These are phyloP conservation scores for Argopecten irradians DNA, from an alignment of 1,140 invertebrate species.

Conservation along the genomic window DNA sequence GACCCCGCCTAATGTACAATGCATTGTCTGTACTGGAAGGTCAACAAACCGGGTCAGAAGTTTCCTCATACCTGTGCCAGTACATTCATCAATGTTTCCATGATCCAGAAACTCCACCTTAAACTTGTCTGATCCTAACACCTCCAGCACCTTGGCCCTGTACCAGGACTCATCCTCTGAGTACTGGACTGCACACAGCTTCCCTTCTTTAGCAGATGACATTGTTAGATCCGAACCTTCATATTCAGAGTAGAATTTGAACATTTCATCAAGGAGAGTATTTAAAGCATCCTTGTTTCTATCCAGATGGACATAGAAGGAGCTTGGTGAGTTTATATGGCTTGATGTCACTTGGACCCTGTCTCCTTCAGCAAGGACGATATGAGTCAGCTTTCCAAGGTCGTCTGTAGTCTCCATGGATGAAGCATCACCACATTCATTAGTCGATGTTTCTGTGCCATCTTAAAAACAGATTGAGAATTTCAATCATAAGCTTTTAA, in stretches of 20 bases:
- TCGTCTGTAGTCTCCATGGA: not conserved
- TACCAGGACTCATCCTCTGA: conserved; percentile 87
- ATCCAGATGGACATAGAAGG: conserved; percentile 65
- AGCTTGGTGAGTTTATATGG: conserved; percentile 60
- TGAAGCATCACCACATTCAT: conserved; percentile 20
- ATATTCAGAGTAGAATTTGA: conserved; percentile 55
- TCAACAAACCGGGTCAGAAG: conserved; percentile 48
- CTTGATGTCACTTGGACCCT: conserved; percentile 55
- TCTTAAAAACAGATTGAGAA: not conserved
- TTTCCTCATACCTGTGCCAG: conserved; percentile 38
- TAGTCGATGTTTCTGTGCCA: not conserved
- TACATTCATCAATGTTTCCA: conserved; percentile 76
- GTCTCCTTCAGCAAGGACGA: conserved; percentile 45
- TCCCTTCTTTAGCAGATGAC: conserved; percentile 30
- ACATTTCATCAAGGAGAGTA: conserved; percentile 59
- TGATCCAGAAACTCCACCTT: conserved; percentile 81
- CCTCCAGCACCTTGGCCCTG: conserved; percentile 85
- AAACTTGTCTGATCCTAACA: conserved; percentile 81
- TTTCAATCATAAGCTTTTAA: too few species aligned
- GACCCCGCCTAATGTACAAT: conserved; percentile 82
- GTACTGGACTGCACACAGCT: conserved; percentile 84
- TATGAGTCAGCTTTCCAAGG: conserved; percentile 34
- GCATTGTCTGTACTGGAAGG: conserved; percentile 83
- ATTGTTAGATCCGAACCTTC: conserved; percentile 35
- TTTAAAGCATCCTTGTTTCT: conserved; percentile 46